Base-by-base conservation (phyloP, 2,113 vertebrate species). In the Syngnathus typhle region DNA sequence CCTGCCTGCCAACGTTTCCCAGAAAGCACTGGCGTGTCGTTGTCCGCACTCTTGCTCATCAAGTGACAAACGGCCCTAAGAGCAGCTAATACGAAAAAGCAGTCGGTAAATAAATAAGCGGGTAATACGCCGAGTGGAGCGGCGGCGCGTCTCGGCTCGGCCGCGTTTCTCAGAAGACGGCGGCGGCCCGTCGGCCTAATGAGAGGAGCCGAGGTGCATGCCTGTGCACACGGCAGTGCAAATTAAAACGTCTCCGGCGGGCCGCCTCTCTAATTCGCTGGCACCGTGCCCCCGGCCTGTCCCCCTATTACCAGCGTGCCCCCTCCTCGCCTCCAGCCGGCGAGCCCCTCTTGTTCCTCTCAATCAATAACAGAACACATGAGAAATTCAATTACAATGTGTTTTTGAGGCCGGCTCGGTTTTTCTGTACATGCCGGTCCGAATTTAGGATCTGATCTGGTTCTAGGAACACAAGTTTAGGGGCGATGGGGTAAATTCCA, bases 181-280 rank as follows among this genome's bases (percentile, higher is more conserved):
- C 47, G 68, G 68, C 27, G 27, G 27, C 27, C 27, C 2, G 27
- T 64, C 23, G 52, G 64, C 75, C 84, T 91, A 91, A 91, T 90
- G 83, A 88, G 82, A 72, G 70, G 83, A 82, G 81, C 82, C 75
- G 79, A 82, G 75, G 80, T 75, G 84, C 89, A 90, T 90, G 90
- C 89, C 89, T 90, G 89, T 89, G 88, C 89, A 90, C 90, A 89
- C 89, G 88, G 88, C 85, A 87, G 87, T 85, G 83, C 89, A 91
- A 90, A 91, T 92, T 90, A 91, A 88, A 91, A 88, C 74, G 80
- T 84, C 88, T 90, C 88, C 85, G 79, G 88, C 85, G 70, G 83
- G 78, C 81, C 70, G 77, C 80, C 79, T 86, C 85, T 74, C 85
- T 92, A 91, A 92, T 91, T 90, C 89, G 80, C 83, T 89, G 88